Conservation (phyloP, 1,140 invertebrate genomes). For the Eufriesea mexicana region DNA sequence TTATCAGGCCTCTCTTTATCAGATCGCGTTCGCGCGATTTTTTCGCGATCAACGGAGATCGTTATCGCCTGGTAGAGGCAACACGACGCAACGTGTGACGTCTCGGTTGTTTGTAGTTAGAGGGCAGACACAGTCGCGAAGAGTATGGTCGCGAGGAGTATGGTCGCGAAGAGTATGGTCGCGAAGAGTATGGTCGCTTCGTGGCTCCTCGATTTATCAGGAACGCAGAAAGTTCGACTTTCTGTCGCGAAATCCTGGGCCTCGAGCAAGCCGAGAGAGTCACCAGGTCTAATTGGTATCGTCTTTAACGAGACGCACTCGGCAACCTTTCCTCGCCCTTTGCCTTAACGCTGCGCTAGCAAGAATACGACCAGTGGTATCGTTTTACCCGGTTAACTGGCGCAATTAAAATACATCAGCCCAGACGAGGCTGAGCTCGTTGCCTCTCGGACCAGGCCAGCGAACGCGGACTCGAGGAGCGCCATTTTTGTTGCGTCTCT, state of each 20-base stretch:
- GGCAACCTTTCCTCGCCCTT: not conserved
- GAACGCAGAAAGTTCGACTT: not conserved
- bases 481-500: constrained; percentile 17
- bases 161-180: too few relatives aligned
- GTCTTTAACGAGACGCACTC: not conserved
- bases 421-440: not conserved
- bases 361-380: not conserved
- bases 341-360: not conserved
- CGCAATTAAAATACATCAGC: constrained; percentile 1
- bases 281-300: not conserved
- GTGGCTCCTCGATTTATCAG: too few relatives aligned
- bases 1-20: not conserved
- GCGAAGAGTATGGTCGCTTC: too few relatives aligned
- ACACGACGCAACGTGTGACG: too few relatives aligned
- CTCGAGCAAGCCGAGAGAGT: too few relatives aligned
- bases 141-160: too few relatives aligned
- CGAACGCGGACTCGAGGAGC: not conserved
- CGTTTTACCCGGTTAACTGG: not conserved
- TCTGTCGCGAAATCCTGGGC: not conserved
- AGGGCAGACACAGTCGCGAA: too few relatives aligned
- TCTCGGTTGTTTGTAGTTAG: too few relatives aligned
- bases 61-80: too few relatives aligned
- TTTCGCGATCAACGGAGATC: not conserved
- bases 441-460: not conserved
- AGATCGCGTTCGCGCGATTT: not conserved